These are phyloP conservation scores for Pseudochaenichthys georgianus DNA, from an alignment of 2,797 vertebrate species.

Conservation along the genomic window DNA sequence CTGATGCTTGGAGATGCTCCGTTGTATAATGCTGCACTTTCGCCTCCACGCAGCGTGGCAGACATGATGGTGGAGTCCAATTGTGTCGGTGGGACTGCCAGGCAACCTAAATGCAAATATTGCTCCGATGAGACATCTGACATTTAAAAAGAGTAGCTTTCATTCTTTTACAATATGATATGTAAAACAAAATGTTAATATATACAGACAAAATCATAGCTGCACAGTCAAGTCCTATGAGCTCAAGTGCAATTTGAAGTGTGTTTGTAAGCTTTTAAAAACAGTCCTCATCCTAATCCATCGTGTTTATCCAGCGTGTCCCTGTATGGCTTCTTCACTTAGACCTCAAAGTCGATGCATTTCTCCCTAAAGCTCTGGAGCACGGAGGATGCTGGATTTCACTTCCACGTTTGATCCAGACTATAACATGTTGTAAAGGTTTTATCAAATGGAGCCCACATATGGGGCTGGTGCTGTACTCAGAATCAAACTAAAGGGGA, in stretches of 20 bases:
- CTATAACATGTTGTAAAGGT: background rate
- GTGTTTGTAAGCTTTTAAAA: constrained; percentile 3
- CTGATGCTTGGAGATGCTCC: constrained; percentile 67
- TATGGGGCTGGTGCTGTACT: background rate
- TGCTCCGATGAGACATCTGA: constrained; percentile 47
- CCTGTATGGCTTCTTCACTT: constrained; percentile 7
- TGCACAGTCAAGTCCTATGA: background rate
- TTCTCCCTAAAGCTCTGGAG: constrained; percentile 16
- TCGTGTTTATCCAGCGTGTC: constrained; percentile 18
- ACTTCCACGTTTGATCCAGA: constrained; percentile 9
- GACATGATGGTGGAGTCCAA: constrained; percentile 46
- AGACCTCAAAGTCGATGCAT: background rate
- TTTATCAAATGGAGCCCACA: background rate
- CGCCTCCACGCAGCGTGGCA: constrained; percentile 42
- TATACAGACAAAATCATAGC: background rate
- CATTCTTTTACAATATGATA: constrained; percentile 22
- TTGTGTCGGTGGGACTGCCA: constrained; percentile 55
- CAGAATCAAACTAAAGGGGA: constrained; percentile 24
- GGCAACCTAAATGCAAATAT: constrained; percentile 59
- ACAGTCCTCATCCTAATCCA: constrained; percentile 6
- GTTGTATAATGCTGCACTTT: constrained; percentile 52
- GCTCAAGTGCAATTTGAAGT: constrained; percentile 28
- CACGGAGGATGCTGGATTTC: constrained; percentile 1
- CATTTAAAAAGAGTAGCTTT: constrained; percentile 35
- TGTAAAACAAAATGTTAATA: constrained; percentile 13